These are phyloP conservation scores for Metellina segmentata DNA, from an alignment of 2,888 invertebrate species.

Conservation along the genomic window DNA sequence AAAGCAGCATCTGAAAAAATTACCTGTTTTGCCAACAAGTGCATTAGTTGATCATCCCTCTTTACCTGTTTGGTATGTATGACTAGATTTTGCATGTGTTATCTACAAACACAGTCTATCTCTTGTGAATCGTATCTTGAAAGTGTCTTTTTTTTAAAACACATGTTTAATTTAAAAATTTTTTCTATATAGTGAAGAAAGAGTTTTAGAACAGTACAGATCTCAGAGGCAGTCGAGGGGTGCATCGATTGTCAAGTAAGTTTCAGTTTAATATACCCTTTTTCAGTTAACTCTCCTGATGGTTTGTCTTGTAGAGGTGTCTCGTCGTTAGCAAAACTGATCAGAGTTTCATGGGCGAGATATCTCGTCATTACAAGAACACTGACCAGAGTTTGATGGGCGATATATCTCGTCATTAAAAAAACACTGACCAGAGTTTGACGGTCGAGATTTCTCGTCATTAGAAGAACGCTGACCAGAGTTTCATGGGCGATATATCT, in stretches of 20 bases:
- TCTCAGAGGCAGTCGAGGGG: slow-evolving; percentile 81
- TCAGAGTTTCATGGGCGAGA: neutral
- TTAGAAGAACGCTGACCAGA: too few relatives aligned
- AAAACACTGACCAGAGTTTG: too few relatives aligned
- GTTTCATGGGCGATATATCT: too few relatives aligned
- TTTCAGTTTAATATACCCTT: slow-evolving; percentile 21
- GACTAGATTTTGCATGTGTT: neutral
- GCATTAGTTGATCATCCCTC: slow-evolving; percentile 82
- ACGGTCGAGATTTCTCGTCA: too few relatives aligned
- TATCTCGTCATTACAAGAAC: neutral
- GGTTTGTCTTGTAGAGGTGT: too few relatives aligned
- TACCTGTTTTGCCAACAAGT: slow-evolving; percentile 82
- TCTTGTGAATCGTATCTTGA: neutral
- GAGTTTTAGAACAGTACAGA: slow-evolving; percentile 81
- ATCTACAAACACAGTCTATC: neutral
- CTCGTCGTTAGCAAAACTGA: too few relatives aligned
- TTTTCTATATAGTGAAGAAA: slow-evolving; percentile 51
- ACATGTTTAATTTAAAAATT: neutral
- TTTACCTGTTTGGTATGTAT: slow-evolving; percentile 81
- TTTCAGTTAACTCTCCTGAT: too few relatives aligned
- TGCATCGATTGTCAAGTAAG: slow-evolving; percentile 82
- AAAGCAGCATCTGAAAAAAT: slow-evolving; percentile 81
- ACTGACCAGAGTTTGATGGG: too few relatives aligned
- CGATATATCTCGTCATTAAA: too few relatives aligned
- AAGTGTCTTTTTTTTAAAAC: neutral